phyloP scores from a whole-genome alignment of 2,888 invertebrate species.

The Drosophila testacea region DNA sequence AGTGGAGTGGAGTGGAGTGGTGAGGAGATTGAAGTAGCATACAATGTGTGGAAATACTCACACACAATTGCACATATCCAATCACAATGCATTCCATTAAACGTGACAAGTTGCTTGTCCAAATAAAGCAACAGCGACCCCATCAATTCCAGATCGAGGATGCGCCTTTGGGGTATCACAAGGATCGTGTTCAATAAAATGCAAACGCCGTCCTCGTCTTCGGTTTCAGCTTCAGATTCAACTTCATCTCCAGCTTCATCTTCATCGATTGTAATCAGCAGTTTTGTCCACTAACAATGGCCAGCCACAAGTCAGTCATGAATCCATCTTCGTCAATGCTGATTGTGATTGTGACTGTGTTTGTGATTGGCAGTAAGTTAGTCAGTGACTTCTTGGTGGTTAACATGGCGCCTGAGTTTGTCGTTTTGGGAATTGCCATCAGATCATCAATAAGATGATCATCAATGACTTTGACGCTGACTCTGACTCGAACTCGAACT shows the following conservation, averaged over 20 bases:
- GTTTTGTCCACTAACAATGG: conserved; percentile 70
- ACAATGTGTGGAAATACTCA: conserved; percentile 21
- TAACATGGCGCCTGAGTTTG: conserved; percentile 85
- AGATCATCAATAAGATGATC: conserved; percentile 75
- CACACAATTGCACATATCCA: conserved; percentile 28
- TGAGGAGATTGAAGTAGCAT: background rate
- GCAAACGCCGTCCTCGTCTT: conserved; percentile 60
- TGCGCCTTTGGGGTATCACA: conserved; percentile 48
- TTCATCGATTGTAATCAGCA: conserved; percentile 67
- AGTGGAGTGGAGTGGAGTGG: background rate
- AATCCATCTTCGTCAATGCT: conserved; percentile 78
- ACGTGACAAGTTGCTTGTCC: conserved; percentile 79
- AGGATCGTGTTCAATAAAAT: conserved; percentile 78
- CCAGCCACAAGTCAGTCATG: conserved; percentile 62
- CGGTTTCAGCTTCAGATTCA: background rate
- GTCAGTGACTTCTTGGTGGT: conserved; percentile 70
- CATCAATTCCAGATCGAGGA: conserved; percentile 54
- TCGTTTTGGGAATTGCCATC: conserved; percentile 83
- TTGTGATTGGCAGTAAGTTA: conserved; percentile 52
- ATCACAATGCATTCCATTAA: conserved; percentile 69
- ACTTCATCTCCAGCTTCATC: background rate
- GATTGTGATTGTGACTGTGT: conserved; percentile 33
- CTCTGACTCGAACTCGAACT: conserved; percentile 5
- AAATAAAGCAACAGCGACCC: conserved; percentile 69
- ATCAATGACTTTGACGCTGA: conserved; percentile 67